These are phyloP conservation scores for Rhorus exstirpatorius DNA, from an alignment of 2,888 invertebrate species.

Conservation along the genomic window DNA sequence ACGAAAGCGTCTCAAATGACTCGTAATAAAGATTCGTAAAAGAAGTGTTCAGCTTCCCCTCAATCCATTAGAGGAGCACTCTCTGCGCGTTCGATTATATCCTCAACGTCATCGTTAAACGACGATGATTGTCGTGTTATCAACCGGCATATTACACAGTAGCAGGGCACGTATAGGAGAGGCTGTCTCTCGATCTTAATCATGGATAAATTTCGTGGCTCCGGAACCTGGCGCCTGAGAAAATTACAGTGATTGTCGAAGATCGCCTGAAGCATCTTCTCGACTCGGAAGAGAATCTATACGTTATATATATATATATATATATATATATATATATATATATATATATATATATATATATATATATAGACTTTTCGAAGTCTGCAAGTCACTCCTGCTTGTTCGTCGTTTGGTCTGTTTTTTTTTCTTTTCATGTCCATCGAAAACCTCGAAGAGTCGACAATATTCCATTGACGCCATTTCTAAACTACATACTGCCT, in stretches of 20 bases:
- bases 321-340: not conserved
- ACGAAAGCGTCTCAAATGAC: conserved; percentile 23
- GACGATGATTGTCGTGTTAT: conserved; percentile 62
- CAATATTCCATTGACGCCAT: conserved; percentile 37
- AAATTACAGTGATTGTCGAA: conserved; percentile 74
- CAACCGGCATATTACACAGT: conserved; percentile 56
- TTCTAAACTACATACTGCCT: conserved; percentile 17
- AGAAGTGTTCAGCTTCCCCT: conserved; percentile 2
- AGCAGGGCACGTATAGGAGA: conserved; percentile 35
- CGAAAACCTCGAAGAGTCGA: conserved; percentile 44
- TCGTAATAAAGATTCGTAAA: conserved; percentile 42
- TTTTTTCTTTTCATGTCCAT: conserved; percentile 21
- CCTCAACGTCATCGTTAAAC: conserved; percentile 60
- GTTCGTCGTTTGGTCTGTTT: conserved; percentile 40
- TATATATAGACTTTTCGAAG: conserved; percentile 24
- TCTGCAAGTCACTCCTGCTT: conserved; percentile 72
- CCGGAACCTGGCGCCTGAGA: conserved; percentile 67
- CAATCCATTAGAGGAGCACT: conserved; percentile 54
- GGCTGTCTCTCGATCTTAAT: conserved; percentile 58
- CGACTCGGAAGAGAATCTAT: conserved; percentile 51
- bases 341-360: not conserved
- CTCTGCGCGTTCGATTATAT: conserved; percentile 44
- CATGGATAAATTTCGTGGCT: conserved; percentile 54
- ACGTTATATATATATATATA: not conserved
- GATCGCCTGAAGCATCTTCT: conserved; percentile 39